These are phyloP conservation scores for Muntiacus muntjak DNA, from an alignment of 2,113 vertebrate species.

Conservation along the genomic window DNA sequence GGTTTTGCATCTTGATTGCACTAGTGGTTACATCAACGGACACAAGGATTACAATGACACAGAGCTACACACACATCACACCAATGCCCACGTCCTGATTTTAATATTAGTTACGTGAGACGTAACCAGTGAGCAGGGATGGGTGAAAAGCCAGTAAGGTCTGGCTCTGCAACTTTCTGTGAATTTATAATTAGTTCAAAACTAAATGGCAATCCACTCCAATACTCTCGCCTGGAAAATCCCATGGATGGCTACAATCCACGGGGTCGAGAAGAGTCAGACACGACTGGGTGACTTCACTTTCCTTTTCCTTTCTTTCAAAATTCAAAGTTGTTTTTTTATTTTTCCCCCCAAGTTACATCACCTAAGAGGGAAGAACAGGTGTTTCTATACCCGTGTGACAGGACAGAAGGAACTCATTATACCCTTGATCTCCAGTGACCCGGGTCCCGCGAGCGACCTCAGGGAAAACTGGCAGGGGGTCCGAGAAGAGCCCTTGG, in stretches of 20 bases:
- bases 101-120: not conserved
- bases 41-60: not conserved
- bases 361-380: not conserved
- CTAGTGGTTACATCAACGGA: not conserved
- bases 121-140: not conserved
- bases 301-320: not conserved
- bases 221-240: not conserved
- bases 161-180: not conserved
- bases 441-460: not conserved
- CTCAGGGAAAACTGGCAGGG: not conserved
- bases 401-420: not conserved
- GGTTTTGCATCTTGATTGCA: not conserved
- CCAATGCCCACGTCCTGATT: not conserved
- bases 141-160: not conserved
- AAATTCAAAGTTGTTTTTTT: not conserved
- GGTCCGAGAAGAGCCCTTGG: not conserved
- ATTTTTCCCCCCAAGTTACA: not conserved
- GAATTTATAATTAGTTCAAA: not conserved
- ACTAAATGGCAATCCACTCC: not conserved
- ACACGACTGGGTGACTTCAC: not conserved
- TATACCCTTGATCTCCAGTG: not conserved
- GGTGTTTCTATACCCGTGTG: not conserved
- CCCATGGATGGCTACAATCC: not conserved
- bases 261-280: accelerated
- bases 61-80: not conserved